A percentile compares a stretch with the other conserved stretches of the same genome.
Evolutionary conservation across 2,113 vertebrate species (phyloP).

Genomic region (Anhinga anhinga): DNA sequence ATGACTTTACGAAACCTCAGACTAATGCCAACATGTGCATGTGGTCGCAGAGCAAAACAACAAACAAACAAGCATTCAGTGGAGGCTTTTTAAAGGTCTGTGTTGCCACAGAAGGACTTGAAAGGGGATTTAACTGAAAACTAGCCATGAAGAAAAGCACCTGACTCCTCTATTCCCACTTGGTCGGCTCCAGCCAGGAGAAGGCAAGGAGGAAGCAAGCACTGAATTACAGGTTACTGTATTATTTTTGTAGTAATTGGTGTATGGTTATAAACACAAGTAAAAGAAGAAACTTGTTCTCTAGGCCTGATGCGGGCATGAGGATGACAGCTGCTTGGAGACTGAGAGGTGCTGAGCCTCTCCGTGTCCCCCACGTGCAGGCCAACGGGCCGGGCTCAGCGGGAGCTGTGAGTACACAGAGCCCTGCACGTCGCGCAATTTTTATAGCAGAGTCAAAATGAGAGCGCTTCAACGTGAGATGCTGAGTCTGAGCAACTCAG

Average conservation of each 20-base stretch:
- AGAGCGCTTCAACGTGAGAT: rapidly evolving
- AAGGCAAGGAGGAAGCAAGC: not conserved
- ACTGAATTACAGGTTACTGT: not conserved
- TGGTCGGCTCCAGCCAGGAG: rapidly evolving
- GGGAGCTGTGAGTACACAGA: not conserved
- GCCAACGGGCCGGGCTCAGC: rapidly evolving
- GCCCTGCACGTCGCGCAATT: rapidly evolving
- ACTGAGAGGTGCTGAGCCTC: not conserved
- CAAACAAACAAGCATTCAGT: not conserved
- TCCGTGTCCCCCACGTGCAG: not conserved
- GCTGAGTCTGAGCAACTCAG: not conserved
- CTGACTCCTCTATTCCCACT: not conserved
- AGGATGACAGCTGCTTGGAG: not conserved
- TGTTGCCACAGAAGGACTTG: not conserved
- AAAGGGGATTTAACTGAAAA: not conserved
- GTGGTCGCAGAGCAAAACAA: not conserved
- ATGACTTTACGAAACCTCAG: not conserved
- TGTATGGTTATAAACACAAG: not conserved
- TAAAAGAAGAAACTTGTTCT: not conserved
- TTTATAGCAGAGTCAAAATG: not conserved
- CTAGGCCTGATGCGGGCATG: not conserved
- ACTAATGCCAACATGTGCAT: not conserved
- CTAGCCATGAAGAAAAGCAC: not conserved
- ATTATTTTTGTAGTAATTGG: not conserved
- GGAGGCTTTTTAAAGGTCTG: conserved; percentile 3